phyloP scores from a whole-genome alignment of 2,797 vertebrate genomes.

The Cyprinella venusta region DNA sequence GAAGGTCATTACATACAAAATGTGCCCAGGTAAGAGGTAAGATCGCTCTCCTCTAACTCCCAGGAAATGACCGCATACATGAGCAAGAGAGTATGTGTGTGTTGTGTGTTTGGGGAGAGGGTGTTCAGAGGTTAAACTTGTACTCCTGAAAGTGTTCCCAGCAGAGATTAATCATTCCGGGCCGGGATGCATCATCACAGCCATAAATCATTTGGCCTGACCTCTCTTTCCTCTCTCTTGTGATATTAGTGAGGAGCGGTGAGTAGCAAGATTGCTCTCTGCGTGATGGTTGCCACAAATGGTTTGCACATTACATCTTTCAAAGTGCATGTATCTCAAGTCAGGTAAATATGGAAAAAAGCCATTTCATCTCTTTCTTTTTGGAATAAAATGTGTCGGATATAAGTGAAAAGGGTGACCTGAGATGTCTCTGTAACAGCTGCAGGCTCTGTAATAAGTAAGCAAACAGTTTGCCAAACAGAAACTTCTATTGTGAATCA shows the following conservation, averaged over 20 bases:
- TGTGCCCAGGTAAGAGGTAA: constrained; percentile 41
- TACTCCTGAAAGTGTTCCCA: constrained; percentile 83
- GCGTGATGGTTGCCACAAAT: constrained; percentile 36
- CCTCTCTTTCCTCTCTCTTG: constrained; percentile 57
- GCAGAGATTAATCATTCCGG: constrained; percentile 85
- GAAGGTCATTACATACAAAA: constrained; percentile 44
- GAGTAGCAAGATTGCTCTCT: constrained; percentile 42
- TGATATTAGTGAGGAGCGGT: constrained; percentile 43
- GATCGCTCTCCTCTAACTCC: constrained; percentile 49
- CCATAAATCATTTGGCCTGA: constrained; percentile 84
- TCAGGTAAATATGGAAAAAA: constrained; percentile 32
- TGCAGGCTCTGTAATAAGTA: background rate
- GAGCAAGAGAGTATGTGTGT: constrained; percentile 24
- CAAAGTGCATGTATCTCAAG: constrained; percentile 32
- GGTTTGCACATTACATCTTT: constrained; percentile 31
- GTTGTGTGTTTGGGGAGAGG: constrained; percentile 69
- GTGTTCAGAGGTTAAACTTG: constrained; percentile 82
- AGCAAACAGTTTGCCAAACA: background rate
- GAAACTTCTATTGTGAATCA: background rate
- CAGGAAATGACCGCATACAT: constrained; percentile 30
- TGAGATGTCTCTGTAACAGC: background rate
- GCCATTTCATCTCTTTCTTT: background rate
- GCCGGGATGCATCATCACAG: constrained; percentile 79
- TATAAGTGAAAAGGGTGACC: background rate
- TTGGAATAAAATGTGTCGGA: background rate